phyloP scores from a whole-genome alignment of 2,113 vertebrate species.

The Arothron firmamentum region DNA sequence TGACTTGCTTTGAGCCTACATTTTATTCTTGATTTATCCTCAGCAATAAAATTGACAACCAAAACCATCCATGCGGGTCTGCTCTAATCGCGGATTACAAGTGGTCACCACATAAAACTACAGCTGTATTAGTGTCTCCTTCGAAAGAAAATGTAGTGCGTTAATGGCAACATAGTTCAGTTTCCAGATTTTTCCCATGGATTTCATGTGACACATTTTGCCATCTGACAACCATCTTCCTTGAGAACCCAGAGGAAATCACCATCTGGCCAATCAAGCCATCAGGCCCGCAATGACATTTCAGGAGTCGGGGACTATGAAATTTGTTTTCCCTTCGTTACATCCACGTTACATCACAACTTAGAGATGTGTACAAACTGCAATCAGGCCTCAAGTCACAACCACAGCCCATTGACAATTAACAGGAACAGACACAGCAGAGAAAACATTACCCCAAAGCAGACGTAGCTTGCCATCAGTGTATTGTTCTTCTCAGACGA shows the following conservation, averaged over 20 bases:
- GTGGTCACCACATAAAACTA: conserved; percentile 37
- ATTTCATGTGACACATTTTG: conserved; percentile 49
- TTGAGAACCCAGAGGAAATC: conserved; percentile 19
- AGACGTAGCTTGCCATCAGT: conserved; percentile 17
- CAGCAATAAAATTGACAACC: conserved; percentile 26
- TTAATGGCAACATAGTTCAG: conserved; percentile 35
- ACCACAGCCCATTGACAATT: conserved; percentile 20
- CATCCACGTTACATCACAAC: conserved; percentile 12
- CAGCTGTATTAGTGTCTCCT: conserved; percentile 43
- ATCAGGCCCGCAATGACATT: conserved; percentile 31
- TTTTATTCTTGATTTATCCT: conserved; percentile 32
- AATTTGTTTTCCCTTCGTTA: conserved; percentile 43
- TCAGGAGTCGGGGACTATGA: conserved; percentile 25
- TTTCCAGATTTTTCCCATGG: conserved; percentile 41
- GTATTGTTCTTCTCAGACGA: conserved; percentile 23
- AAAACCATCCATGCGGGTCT: conserved; percentile 13
- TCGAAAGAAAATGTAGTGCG: conserved; percentile 40
- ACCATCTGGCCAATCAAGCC: conserved; percentile 61
- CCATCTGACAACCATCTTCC: conserved; percentile 65
- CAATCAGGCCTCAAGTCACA: conserved; percentile 14
- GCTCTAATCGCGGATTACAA: conserved; percentile 21
- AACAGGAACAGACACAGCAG: conserved; percentile 22
- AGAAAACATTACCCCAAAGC: conserved; percentile 35
- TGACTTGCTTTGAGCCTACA: conserved; percentile 3
- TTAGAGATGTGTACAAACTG: conserved; percentile 6